Base-by-base conservation (phyloP, 2,113 vertebrate species). In the Pelusios castaneus region DNA sequence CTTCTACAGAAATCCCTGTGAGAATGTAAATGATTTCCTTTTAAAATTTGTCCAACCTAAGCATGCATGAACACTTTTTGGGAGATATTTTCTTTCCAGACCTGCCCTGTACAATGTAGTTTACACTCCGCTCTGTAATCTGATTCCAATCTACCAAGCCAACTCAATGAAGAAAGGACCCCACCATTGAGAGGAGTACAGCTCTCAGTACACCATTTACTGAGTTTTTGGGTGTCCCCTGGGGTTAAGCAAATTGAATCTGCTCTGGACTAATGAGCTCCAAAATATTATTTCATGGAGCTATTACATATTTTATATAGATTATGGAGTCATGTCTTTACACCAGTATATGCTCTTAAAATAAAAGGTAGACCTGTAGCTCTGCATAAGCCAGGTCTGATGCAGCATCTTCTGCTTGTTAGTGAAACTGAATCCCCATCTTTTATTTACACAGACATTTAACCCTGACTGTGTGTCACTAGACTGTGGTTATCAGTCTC, bases 231-330 rank as follows among this genome's bases (percentile, higher is more conserved):
- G 81, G 29, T 77, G 63, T 55, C 79, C 34, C 89, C 77, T 51
- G 49, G 38, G 11, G 67, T 93, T 82, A 58, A 84, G 76, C 11
- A 88, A 80, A 87, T 0, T 1, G 47, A 86, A 2, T 41, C 73
- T 85, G 17, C 80, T 92, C 58, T 0, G 0, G 58, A 60, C n/a
- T 75, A 67, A 54, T 0, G 0, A 76, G 80, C 82, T 45, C 56
- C 63, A 21, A 34, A 67, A 67, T n/a, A 67, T 67, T 67, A 67
- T 17, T 43, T 75, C 52, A 82, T 75, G 90, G 49, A 82, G 80
- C 41, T 17, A 34, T 0, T 76, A 22, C 10, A 21, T 38, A 81
- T 67, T 52, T 87, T 21, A 86, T 79, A 49, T 58, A 16, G 67
- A 60, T 82, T 90, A 67, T 90, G 56, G 76, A 60, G 29, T 51